Evolutionary conservation across 2,797 vertebrate species (phyloP).

Genomic region (Sebastes matsubarae): DNA sequence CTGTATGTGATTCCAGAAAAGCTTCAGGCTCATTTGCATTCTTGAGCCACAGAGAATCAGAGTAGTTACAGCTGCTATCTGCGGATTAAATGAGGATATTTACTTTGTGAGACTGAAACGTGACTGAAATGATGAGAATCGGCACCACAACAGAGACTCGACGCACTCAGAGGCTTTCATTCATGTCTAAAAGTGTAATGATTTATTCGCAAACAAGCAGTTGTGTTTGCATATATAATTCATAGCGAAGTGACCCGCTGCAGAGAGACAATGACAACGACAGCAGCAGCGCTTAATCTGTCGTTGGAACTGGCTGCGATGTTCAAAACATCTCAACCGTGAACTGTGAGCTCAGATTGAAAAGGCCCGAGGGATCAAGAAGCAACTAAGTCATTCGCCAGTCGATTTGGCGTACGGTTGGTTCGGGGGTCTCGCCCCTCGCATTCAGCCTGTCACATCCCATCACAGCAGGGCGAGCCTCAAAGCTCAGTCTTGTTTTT

Average conservation of each 20-base stretch:
- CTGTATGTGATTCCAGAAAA: slow-evolving; percentile 7
- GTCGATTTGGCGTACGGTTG: slow-evolving; percentile 20
- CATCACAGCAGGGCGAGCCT: slow-evolving; percentile 41
- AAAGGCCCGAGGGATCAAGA: slow-evolving; percentile 31
- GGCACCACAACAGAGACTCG: not conserved
- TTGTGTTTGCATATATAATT: slow-evolving; percentile 34
- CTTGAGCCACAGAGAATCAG: slow-evolving; percentile 23
- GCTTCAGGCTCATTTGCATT: slow-evolving; percentile 24
- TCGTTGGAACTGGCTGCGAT: not conserved
- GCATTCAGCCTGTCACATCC: slow-evolving; percentile 49
- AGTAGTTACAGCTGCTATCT: slow-evolving; percentile 18
- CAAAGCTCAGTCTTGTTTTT: slow-evolving; percentile 31
- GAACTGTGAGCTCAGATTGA: slow-evolving; percentile 21
- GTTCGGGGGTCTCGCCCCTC: slow-evolving; percentile 13
- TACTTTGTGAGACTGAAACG: not conserved
- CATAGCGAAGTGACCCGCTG: slow-evolving; percentile 1
- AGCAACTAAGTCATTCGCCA: slow-evolving; percentile 34
- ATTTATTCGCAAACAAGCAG: slow-evolving; percentile 38
- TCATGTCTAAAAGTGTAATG: not conserved
- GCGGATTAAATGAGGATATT: slow-evolving; percentile 26
- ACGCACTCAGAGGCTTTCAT: not conserved
- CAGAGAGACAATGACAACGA: slow-evolving; percentile 7
- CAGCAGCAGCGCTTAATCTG: slow-evolving; percentile 25
- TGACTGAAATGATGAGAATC: slow-evolving; percentile 9
- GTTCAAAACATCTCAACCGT: slow-evolving; percentile 27